Conservation (phyloP, 2,888 invertebrate genomes). For the Lamproptera curius region DNA sequence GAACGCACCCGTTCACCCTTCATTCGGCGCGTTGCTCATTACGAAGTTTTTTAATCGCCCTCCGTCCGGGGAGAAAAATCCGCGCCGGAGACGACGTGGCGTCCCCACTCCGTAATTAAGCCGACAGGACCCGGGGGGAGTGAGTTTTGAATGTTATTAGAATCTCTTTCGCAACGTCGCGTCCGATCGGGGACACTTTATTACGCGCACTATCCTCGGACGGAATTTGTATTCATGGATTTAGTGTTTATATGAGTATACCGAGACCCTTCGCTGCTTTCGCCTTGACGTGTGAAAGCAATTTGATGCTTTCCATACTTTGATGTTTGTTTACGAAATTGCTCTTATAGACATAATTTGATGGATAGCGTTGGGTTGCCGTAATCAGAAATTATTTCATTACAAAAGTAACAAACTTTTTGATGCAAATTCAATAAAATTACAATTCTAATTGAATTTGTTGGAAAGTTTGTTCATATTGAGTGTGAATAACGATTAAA, state of each 20-base stretch:
- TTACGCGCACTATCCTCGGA: constrained; percentile 32
- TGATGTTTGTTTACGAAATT: too few relatives aligned
- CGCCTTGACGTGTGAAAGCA: too few relatives aligned
- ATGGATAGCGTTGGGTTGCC: too few relatives aligned
- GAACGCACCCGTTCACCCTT: constrained; percentile 50
- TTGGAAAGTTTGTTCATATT: too few relatives aligned
- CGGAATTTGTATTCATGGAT: constrained; percentile 21
- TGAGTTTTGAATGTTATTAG: constrained; percentile 77
- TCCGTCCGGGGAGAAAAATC: constrained; percentile 67
- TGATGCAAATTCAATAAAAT: too few relatives aligned
- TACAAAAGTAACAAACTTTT: too few relatives aligned
- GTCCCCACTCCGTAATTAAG: constrained; percentile 67
- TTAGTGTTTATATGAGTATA: constrained; percentile 19
- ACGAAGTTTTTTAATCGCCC: constrained; percentile 76
- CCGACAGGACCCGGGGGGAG: constrained; percentile 67
- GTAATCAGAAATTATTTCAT: too few relatives aligned
- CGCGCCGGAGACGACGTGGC: constrained; percentile 55
- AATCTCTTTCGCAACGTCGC: constrained; percentile 70
- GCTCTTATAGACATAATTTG: too few relatives aligned
- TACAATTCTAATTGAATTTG: too few relatives aligned
- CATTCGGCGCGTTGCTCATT: constrained; percentile 66
- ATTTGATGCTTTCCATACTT: too few relatives aligned
- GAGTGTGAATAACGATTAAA: too few relatives aligned
- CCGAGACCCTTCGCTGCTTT: too few relatives aligned
- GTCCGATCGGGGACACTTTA: constrained; percentile 69